phyloP scores from a whole-genome alignment of 2,113 vertebrate species.

The Anguilla japonica region DNA sequence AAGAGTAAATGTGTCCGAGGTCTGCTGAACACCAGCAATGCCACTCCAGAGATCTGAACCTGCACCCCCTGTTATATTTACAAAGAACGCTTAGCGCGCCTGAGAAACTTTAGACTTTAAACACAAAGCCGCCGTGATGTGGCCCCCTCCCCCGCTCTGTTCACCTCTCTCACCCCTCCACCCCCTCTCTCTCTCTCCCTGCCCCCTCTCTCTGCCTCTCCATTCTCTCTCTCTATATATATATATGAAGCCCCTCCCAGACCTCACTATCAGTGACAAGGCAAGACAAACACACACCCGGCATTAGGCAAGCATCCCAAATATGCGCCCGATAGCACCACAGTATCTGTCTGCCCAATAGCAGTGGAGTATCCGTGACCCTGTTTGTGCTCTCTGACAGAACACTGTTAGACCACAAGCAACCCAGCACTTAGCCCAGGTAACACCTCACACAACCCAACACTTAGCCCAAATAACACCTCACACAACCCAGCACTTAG shows the following conservation, averaged over 20 bases:
- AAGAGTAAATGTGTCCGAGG: no score
- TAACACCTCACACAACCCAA: no score
- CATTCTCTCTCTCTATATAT: background rate
- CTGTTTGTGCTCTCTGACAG: background rate
- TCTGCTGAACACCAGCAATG: background rate
- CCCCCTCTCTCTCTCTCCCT: constrained; percentile 64
- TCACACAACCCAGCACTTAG: no score
- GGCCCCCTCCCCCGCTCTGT: constrained; percentile 47
- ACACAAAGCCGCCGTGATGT: background rate
- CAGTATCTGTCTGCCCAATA: background rate
- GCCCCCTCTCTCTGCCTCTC: constrained; percentile 41
- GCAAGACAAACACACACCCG: background rate
- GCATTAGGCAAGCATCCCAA: background rate
- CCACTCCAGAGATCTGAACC: background rate
- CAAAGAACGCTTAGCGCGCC: no score
- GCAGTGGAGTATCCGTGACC: background rate
- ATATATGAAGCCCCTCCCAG: background rate
- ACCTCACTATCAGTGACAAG: background rate
- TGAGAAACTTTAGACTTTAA: no score
- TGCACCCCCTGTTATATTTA: background rate
- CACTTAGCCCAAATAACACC: no score
- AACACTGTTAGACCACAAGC: background rate
- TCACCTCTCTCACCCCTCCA: constrained; percentile 50
- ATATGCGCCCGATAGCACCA: background rate
- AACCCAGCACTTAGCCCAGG: no score